Evolutionary conservation across 2,888 invertebrate genomes (phyloP), one percentile per base, ranked within the genome.

Genomic region (Fissipunctia ypsillon): DNA sequence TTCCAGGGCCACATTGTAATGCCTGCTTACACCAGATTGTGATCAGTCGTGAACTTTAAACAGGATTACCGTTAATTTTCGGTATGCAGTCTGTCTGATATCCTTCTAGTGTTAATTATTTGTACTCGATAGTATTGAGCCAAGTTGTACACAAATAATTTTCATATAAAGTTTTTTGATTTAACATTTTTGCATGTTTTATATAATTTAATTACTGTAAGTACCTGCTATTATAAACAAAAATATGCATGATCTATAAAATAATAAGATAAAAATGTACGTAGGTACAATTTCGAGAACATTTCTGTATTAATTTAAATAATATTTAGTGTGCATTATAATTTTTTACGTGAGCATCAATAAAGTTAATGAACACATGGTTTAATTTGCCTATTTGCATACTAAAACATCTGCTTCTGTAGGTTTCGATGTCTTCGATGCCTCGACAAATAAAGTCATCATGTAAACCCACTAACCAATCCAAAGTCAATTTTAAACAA

Each of bases 1-100:
- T 71, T 69, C 19, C 63, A 73, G 65, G 76, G 80, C 16, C 43
- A 54, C 52, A 68, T 61, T 28, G 56, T 31, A 7, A 56, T 28
- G 41, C 45, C 68, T 73, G 25, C 57, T 67, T 25, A 59, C 57
- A 69, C 48, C 73, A 60, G 83, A 83, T 83, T 65, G 65, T 22
- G 25, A 83, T 83, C 83, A 80, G 68, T 82, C 70, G 68, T 82
- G 83, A 82, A 76, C 80, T 76, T 80, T 76, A 73, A 60, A 73
- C 35, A 38, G 68, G 45, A 65, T 50, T 59, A 59, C 48, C 28
- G 12, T 41, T 56, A 50, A 72, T 59, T 45, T 28, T 66, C 7
- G 22, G 45, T 56, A 50, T 45, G 22, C 12, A 7, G 28, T 60
- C 35, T 9, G 19, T 52, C 12, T 50, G 45, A 41, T 60, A 72